These are phyloP conservation scores for Esperia sulphurella DNA, from an alignment of 2,888 invertebrate species.

Conservation along the genomic window DNA sequence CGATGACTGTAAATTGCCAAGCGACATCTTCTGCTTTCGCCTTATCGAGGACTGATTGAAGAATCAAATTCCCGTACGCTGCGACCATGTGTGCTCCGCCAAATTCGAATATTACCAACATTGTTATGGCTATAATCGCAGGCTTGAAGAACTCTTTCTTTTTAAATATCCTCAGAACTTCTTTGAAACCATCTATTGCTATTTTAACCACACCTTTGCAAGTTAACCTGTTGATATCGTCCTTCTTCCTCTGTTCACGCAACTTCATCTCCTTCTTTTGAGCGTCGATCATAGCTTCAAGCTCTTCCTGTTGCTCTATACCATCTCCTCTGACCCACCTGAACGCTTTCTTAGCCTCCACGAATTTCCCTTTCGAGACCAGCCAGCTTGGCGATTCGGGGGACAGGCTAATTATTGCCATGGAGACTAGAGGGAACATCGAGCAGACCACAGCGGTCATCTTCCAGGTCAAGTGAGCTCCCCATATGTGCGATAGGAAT, in stretches of 20 bases:
- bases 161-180: conserved; percentile 58
- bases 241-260: conserved; percentile 35
- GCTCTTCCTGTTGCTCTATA: conserved; percentile 57
- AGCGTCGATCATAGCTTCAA: conserved; percentile 60
- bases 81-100: conserved; percentile 72
- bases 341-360: conserved; percentile 79
- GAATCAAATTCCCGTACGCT: conserved; percentile 65
- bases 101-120: conserved; percentile 70
- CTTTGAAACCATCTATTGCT: conserved; percentile 41
- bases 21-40: conserved; percentile 51
- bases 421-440: conserved; percentile 65
- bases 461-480: conserved; percentile 81
- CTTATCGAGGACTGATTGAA: conserved; percentile 60
- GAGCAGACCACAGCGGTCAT: conserved; percentile 77
- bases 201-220: conserved; percentile 43
- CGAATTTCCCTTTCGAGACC: conserved; percentile 76
- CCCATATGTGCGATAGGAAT: conserved; percentile 81
- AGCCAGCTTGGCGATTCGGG: conserved; percentile 86
- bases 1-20: conserved; percentile 82
- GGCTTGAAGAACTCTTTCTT: conserved; percentile 71
- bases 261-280: conserved; percentile 48
- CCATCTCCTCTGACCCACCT: conserved; percentile 80
- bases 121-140: conserved; percentile 65
- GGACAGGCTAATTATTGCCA: conserved; percentile 65
- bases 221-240: conserved; percentile 27